A percentile compares a stretch with the other conserved stretches of the same genome.
phyloP scores from a whole-genome alignment of 2,797 vertebrate species.

The Lacerta agilis region DNA sequence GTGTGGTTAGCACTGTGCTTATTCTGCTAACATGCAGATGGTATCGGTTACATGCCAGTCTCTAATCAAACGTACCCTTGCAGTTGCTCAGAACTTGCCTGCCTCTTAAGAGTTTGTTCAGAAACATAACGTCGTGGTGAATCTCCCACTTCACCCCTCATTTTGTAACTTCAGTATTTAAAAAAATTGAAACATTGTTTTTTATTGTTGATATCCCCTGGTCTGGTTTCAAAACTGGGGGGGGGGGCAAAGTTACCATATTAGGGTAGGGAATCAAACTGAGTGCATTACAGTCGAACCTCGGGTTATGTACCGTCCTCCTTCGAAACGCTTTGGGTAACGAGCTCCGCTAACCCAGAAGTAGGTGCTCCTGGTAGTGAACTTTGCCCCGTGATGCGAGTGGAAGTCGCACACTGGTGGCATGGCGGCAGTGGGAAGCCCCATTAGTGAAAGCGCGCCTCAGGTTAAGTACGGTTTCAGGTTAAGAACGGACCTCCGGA shows the following conservation, averaged over 20 bases:
- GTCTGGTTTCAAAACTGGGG: background rate
- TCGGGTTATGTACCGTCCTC: no score
- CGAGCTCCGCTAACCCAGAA: no score
- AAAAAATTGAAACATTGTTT: background rate
- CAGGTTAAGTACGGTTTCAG: no score
- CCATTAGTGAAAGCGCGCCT: no score
- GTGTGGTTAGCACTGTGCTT: constrained; percentile 21
- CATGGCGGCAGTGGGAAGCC: no score
- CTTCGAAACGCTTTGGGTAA: no score
- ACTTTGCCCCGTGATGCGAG: no score
- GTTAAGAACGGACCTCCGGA: no score
- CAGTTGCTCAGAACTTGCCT: background rate
- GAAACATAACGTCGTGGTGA: background rate
- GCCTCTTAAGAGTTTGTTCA: background rate
- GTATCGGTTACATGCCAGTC: background rate
- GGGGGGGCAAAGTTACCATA: background rate
- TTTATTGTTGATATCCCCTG: background rate
- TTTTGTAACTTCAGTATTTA: background rate
- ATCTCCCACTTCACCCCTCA: background rate
- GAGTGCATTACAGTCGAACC: background rate
- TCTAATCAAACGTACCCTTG: background rate
- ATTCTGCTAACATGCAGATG: constrained; percentile 48
- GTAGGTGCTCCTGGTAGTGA: no score
- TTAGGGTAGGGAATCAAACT: background rate
- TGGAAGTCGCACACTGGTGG: fast-evolving